These are phyloP conservation scores for Cryptocheilus praepositus DNA, from an alignment of 2,888 invertebrate species.

Conservation along the genomic window DNA sequence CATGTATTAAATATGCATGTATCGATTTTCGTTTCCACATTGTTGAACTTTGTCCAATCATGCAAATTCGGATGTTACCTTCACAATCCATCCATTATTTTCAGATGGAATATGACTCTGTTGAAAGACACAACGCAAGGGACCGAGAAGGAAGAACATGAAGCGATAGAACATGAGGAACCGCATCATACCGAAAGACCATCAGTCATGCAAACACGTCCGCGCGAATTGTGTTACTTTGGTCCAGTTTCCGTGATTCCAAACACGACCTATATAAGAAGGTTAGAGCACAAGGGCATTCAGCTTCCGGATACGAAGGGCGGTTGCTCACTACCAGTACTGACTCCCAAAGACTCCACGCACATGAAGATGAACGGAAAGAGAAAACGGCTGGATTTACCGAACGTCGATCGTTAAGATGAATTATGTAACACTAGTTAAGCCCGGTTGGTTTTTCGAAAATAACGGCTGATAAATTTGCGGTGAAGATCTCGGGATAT, in stretches of 20 bases:
- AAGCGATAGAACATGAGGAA: conserved; percentile 8
- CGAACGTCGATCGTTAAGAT: conserved; percentile 33
- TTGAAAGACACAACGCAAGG: conserved; percentile 51
- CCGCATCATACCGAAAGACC: conserved; percentile 18
- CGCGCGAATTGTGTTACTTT: conserved; percentile 51
- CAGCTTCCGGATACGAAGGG: conserved; percentile 48
- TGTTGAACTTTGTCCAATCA: too few species aligned
- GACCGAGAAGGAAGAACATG: conserved; percentile 17
- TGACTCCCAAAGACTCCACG: conserved; percentile 52
- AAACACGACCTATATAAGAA: conserved; percentile 63
- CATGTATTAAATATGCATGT: too few species aligned
- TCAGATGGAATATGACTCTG: conserved; percentile 67
- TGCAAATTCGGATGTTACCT: background rate
- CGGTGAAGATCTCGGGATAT: too few species aligned
- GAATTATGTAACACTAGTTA: conserved; percentile 11
- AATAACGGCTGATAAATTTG: background rate
- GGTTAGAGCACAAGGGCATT: conserved; percentile 58
- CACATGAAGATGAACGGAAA: conserved; percentile 52
- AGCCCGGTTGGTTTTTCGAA: background rate
- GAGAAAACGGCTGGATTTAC: conserved; percentile 57
- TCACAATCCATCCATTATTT: background rate
- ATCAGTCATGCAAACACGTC: conserved; percentile 25
- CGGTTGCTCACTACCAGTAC: conserved; percentile 58
- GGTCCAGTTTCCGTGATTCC: conserved; percentile 61
- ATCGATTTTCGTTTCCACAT: too few species aligned